These are phyloP conservation scores for Arenaria interpres DNA, from an alignment of 2,113 vertebrate species.

Conservation along the genomic window DNA sequence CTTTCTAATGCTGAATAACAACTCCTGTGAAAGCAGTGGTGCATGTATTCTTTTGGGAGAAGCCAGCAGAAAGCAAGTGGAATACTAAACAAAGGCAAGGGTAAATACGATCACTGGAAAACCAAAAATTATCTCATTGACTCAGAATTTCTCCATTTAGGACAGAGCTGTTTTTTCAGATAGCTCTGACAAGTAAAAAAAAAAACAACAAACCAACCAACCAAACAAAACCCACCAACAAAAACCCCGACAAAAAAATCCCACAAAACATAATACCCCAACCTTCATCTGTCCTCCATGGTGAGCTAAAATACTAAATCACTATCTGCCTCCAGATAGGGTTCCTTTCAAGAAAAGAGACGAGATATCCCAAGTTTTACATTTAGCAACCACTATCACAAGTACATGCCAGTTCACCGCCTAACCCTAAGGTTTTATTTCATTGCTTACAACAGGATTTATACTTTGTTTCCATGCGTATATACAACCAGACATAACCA, in stretches of 20 bases:
- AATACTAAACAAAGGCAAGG: background rate
- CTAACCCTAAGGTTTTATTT: background rate
- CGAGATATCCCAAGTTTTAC: background rate
- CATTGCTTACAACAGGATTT: background rate
- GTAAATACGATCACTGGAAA: background rate
- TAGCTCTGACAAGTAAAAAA: background rate
- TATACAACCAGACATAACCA: background rate
- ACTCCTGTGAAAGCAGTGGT: background rate
- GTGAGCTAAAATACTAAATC: background rate
- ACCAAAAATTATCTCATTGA: background rate
- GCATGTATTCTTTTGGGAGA: accelerated
- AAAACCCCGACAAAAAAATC: background rate
- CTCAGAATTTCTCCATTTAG: background rate
- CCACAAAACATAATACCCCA: background rate
- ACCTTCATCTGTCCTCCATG: background rate
- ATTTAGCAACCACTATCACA: no score
- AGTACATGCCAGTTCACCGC: background rate
- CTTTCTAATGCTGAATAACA: background rate
- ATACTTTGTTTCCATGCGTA: background rate
- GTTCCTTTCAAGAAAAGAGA: background rate
- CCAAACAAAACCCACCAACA: background rate
- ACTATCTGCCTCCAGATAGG: background rate
- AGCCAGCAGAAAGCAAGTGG: background rate
- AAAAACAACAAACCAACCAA: no score
- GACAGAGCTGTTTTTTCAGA: background rate